These are phyloP conservation scores for Hydrotaea diabolus DNA, from an alignment of 2,888 invertebrate species.

Conservation along the genomic window DNA sequence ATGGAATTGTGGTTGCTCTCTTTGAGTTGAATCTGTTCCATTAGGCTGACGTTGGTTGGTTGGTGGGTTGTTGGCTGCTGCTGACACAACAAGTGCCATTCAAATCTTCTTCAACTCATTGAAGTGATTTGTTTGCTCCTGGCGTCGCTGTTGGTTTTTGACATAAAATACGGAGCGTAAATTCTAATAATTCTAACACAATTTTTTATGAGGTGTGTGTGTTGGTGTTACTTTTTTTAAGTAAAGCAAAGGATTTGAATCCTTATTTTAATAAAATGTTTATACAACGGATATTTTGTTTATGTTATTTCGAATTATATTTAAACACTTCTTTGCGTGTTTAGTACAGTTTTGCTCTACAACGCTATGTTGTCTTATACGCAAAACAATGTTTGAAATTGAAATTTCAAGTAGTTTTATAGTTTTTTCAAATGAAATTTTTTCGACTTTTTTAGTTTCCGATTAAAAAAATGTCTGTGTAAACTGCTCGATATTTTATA, in stretches of 20 bases:
- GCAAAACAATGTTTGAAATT: no score
- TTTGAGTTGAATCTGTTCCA: constrained; percentile 50
- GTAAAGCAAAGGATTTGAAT: constrained; percentile 19
- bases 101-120: constrained; percentile 14
- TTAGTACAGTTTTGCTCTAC: constrained; percentile 45
- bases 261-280: constrained; percentile 31
- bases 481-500: no score
- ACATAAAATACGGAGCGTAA: background rate
- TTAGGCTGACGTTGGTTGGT: constrained; percentile 47
- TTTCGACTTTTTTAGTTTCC: no score
- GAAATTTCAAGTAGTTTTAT: no score
- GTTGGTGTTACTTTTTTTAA: background rate
- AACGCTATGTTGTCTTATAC: no score
- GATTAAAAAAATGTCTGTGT: no score
- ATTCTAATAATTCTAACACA: background rate
- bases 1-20: constrained; percentile 45
- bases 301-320: background rate
- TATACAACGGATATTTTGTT: constrained; percentile 38
- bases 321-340: background rate
- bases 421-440: no score
- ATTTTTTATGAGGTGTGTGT: constrained; percentile 17
- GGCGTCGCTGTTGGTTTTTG: background rate
- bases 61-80: background rate
- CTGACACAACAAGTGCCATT: constrained; percentile 48
- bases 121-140: constrained; percentile 13